Conservation (phyloP, 64 coral and sea anemone species). For the Trachythela sp. region DNA sequence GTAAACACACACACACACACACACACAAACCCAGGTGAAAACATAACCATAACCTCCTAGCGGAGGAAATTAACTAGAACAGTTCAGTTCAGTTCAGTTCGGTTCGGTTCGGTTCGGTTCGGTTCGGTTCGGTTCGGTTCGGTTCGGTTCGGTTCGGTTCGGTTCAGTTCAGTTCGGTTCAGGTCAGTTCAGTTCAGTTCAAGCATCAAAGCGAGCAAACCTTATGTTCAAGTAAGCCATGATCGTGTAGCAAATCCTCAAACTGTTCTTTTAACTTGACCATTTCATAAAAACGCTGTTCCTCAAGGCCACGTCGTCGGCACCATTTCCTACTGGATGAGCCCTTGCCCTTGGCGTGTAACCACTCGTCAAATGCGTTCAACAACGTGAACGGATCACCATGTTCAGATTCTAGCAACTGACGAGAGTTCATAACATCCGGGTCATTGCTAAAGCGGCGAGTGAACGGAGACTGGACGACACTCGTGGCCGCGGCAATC, state of each 20-base stretch:
- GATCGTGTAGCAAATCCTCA: constrained; percentile 47
- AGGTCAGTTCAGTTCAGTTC: neutral
- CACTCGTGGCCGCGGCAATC: constrained; percentile 87
- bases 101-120: no score
- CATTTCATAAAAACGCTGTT: constrained; percentile 71
- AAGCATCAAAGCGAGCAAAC: neutral
- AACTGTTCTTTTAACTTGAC: constrained; percentile 51
- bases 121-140: no score
- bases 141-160: no score
- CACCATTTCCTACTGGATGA: constrained; percentile 82
- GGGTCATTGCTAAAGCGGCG: constrained; percentile 77
- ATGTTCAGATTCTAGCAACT: constrained; percentile 86
- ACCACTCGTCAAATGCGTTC: constrained; percentile 94
- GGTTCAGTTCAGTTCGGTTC: neutral
- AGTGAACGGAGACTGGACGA: constrained; percentile 97
- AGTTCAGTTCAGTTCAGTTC: no score
- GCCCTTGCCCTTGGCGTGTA: constrained; percentile 79
- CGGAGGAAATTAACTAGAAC: no score
- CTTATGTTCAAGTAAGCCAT: neutral
- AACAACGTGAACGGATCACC: constrained; percentile 92
- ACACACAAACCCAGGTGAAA: no score
- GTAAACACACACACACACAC: no score
- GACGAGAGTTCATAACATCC: constrained; percentile 71
- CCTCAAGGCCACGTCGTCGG: constrained; percentile 74
- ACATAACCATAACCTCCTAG: no score